These are phyloP conservation scores for Ips nitidus DNA, from an alignment of 1,140 invertebrate species.

Conservation along the genomic window DNA sequence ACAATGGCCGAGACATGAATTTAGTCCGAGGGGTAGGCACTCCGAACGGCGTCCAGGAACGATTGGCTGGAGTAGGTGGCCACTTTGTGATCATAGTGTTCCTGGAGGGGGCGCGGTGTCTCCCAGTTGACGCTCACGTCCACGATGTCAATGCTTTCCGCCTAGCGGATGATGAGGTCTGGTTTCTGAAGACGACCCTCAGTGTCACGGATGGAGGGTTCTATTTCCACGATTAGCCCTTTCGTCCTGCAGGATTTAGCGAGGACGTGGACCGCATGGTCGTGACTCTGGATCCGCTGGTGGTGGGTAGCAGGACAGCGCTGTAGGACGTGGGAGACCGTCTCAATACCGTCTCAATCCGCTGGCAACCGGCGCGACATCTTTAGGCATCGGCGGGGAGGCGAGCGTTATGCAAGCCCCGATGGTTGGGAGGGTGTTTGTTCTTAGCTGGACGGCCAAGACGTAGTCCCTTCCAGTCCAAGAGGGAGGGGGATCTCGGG, in stretches of 20 bases:
- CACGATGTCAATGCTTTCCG: background rate
- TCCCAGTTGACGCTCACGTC: background rate
- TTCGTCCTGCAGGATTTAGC: background rate
- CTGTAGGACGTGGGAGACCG: slow-evolving; percentile 36
- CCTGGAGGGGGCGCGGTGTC: background rate
- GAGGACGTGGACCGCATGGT: slow-evolving; percentile 21
- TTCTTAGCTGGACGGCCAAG: too few species aligned
- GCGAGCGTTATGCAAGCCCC: too few species aligned
- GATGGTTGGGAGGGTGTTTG: background rate
- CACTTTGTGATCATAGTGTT: background rate
- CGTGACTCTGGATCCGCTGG: slow-evolving; percentile 29
- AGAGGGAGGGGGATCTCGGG: too few species aligned
- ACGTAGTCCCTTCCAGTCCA: too few species aligned
- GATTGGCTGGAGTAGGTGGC: background rate
- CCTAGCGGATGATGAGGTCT: too few species aligned
- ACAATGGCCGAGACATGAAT: background rate
- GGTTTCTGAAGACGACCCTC: slow-evolving; percentile 4
- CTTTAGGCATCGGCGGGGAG: too few species aligned
- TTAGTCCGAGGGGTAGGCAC: background rate
- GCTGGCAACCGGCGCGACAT: too few species aligned
- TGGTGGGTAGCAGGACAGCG: slow-evolving; percentile 28
- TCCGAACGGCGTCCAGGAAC: background rate
- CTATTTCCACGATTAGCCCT: slow-evolving; percentile 3
- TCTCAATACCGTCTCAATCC: too few species aligned
- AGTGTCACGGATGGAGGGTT: slow-evolving; percentile 20